Evolutionary conservation across 2,888 invertebrate species (phyloP), one percentile per base, ranked within the genome.

Genomic region (Lochmaea crataegi): DNA sequence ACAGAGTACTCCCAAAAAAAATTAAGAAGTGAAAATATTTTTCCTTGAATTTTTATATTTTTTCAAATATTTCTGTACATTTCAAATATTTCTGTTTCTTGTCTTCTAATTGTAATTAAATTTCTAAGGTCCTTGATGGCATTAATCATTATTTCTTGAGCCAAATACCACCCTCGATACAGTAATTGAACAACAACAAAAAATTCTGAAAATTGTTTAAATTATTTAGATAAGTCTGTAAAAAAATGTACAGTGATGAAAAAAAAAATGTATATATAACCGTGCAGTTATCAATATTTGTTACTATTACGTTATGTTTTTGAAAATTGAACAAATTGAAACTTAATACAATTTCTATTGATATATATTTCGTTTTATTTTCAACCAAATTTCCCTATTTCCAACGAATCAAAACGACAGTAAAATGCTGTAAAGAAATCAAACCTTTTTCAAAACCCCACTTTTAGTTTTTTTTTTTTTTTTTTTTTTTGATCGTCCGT

Each of bases 301-400:
- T 85, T 85, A 84, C 83, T 83, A 85, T 84, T 85, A 84, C 84
- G 85, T 85, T 86, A 85, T 85, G 85, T 85, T 86, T 85, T 86
- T 85, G 85, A 84, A 85, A 84, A 85, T 85, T 85, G 83, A 83
- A 83, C 81, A 83, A 85, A 84, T 85, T 84, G 83, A 84, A 85
- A 83, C 80, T 80, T 82, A 82, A 83, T 83, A 84, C 84, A 84
- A 79, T 80, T 80, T 81, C 80, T 81, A 82, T 83, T 74, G 74
- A 74, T 71, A 71, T 45, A 51, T 60, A 16, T 63, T 12, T 48
- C 32, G 71, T 74, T 77, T 75, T 73, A 71, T 71, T 72, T 53
- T 2, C 64, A 53, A 14, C 38, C 16, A 0, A 18, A 12, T 12
- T 12, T 2, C 45, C 4, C 3, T n/a, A n/a, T n/a, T n/a, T n/a